Base-by-base conservation (phyloP, 2,888 invertebrate species). In the Hirudinaria manillensis region DNA sequence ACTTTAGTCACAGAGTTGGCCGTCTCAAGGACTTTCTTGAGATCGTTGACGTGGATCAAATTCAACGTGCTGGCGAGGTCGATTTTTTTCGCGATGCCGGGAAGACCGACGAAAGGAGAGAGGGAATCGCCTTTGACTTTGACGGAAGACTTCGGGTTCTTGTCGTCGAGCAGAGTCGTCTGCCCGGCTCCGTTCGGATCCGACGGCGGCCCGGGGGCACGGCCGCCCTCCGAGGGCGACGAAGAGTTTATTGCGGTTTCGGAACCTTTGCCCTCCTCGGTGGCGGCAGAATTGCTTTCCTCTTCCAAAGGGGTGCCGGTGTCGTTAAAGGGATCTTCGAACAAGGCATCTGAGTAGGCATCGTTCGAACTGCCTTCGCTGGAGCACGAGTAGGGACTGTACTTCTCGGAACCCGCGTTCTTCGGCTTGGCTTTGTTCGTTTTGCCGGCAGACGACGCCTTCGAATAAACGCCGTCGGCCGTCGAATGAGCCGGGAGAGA, bases 11-110 rank as follows among this genome's bases (percentile, higher is more conserved):
- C 34, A 32, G 36, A 56, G n/a, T 56, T 65, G 34, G 73, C 77
- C 0, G 77, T 72, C 45, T 77, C 77, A 32, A 77, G 71, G 19
- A 77, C 77, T 38, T 72, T 75, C 67, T 77, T 75, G n/a, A 77
- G 75, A 45, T 77, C 77, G 13, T 68, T 75, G n/a, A 77, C 75
- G 32, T 75, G 65, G 36, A 77, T 61, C 65, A 72, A n/a, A 27
- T 75, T 67, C 19, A 77, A 68, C 13, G 74, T 38, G 29, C 71
- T 61, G 16, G 67, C 32, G 19, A 73, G 65, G 65, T 73, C 73
- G n/a, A 73, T 51, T 32, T 34, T 36, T 56, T 73, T 73, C 13
- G 36, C 36, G 13, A 73, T n/a, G 13, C 61, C 61, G n/a, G 61
- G 13, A 27, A 61, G 29, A 61, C 29, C 61, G 6, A 61, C 61